Base-by-base conservation (phyloP, 2,797 vertebrate genomes). In the Lates japonicus region DNA sequence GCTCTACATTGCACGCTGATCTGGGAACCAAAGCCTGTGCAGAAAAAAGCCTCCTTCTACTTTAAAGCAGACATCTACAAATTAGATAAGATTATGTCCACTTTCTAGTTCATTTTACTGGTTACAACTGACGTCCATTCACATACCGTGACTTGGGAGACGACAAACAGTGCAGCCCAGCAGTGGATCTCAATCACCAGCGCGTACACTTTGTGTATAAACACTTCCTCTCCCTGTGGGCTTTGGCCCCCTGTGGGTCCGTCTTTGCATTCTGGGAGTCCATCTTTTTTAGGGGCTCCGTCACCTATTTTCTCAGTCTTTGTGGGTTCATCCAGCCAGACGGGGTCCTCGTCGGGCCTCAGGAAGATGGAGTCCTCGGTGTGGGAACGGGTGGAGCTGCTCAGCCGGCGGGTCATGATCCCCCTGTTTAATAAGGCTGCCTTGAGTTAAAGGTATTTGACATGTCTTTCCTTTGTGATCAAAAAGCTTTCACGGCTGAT, bases 121-220 rank as follows among this genome's bases (percentile, higher is more conserved):
- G 29, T 13, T 46, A 7, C 6, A 44, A 3, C 16, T 16, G 8
- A 25, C 0, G 2, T 39, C 2, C 39, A 46, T 59, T 55, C 35
- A 93, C 94, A 19, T 89, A 96, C 95, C 86, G 80, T 92, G 88
- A 96, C 81, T 83, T 96, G 95, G 74, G 95, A 95, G 66, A 93
- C 3, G 44, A 83, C 84, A 49, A 95, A 94, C 33, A 95, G 81
- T 1, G 90, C 91, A 5, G 85, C 92, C 91, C 93, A 94, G 91
- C 89, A 92, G 86, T 93, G 87, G 84, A 94, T 80, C 83, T 93
- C 88, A 8, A 93, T 69, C 82, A 94, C 83, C n/a, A 93, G 72
- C 0, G 81, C 0, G 8, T 87, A 94, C 78, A 94, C 86, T 54
- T 92, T 94, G 69, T 89, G 87, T 70, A 91, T 57, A 46, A 92